phyloP scores from a whole-genome alignment of 2,888 invertebrate species.

The Watsonalla cultraria region DNA sequence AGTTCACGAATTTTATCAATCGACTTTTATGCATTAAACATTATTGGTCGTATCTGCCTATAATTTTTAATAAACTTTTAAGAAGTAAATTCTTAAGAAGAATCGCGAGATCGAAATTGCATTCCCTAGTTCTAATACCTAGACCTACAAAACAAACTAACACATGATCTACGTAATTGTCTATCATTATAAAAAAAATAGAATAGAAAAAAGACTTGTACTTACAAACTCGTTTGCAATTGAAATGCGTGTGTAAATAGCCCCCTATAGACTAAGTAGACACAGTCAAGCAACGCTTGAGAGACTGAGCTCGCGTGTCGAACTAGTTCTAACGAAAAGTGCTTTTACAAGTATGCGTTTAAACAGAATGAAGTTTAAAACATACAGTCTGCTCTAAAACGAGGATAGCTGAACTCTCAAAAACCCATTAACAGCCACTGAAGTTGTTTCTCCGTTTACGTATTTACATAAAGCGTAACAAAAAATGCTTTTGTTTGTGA shows the following conservation, averaged over 20 bases:
- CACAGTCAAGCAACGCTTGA: background rate
- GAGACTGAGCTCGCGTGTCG: background rate
- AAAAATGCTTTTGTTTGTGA: background rate
- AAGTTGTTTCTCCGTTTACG: conserved; percentile 21
- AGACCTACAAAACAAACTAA: too few relatives aligned
- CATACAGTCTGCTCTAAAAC: conserved; percentile 8
- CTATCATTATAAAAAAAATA: too few relatives aligned
- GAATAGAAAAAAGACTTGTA: too few relatives aligned
- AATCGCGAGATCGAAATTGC: too few relatives aligned
- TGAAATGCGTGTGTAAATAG: background rate
- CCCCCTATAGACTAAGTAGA: background rate
- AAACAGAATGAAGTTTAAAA: background rate
- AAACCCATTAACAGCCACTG: conserved; percentile 31
- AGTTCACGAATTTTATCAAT: too few relatives aligned
- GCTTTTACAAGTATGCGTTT: background rate
- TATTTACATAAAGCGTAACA: conserved; percentile 9
- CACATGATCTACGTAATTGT: too few relatives aligned
- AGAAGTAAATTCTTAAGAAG: too few relatives aligned
- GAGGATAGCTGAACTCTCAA: conserved; percentile 27
- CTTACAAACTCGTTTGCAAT: too few relatives aligned
- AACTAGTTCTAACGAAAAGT: background rate
- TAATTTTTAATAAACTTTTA: too few relatives aligned
- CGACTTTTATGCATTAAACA: too few relatives aligned
- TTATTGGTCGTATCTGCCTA: too few relatives aligned
- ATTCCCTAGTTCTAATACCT: too few relatives aligned